Conservation (phyloP, 2,888 invertebrate genomes). For the Mythimna ferrago region DNA sequence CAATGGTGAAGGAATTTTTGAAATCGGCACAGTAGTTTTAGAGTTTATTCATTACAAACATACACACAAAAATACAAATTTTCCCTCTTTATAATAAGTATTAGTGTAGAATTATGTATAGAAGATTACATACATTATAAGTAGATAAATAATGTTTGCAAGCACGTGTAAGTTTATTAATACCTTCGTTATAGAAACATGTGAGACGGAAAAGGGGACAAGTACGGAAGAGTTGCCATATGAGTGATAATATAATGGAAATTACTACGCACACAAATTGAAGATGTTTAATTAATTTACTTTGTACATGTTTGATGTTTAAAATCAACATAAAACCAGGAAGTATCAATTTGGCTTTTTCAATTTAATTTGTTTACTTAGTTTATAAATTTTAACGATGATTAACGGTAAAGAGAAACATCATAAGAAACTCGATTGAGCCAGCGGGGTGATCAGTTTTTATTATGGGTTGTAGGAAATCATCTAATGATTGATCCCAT, state of each 20-base stretch:
- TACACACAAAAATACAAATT: too few relatives aligned
- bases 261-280: slow-evolving; percentile 3
- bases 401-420: not conserved
- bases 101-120: too few relatives aligned
- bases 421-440: not conserved
- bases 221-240: slow-evolving; percentile 5
- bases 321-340: not conserved
- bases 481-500: too few relatives aligned
- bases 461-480: too few relatives aligned
- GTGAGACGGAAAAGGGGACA: not conserved
- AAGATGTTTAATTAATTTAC: slow-evolving; percentile 36
- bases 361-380: too few relatives aligned
- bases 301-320: not conserved
- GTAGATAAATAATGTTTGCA: not conserved
- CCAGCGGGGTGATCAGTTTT: not conserved
- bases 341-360: slow-evolving; percentile 1
- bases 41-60: too few relatives aligned
- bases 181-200: slow-evolving; percentile 4
- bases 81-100: too few relatives aligned
- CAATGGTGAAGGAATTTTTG: too few relatives aligned
- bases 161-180: slow-evolving; percentile 9
- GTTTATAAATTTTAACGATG: not conserved
- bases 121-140: not conserved
- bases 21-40: too few relatives aligned
- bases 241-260: slow-evolving; percentile 6